Percentiles rank a stretch among this genome's conserved stretches.
Evolutionary conservation across 2,888 invertebrate genomes (phyloP).

Genomic region (Andrena camellia): DNA sequence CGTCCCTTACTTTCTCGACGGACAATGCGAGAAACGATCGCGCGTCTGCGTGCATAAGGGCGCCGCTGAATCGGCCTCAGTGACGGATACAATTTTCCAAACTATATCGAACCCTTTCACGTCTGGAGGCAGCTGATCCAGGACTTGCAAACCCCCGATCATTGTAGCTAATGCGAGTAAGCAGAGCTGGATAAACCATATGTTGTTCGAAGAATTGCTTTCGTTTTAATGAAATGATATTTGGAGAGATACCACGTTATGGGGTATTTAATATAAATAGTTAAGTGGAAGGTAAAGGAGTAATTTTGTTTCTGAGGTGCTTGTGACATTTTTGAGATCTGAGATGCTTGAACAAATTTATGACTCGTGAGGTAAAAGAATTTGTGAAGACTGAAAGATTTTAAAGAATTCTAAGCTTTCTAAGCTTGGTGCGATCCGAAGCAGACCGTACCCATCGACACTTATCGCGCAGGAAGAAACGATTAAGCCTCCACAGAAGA

Average conservation of each 20-base stretch:
- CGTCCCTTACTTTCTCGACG: slow-evolving; percentile 34
- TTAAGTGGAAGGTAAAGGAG: too few species aligned
- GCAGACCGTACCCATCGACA: too few species aligned
- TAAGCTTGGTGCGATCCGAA: too few species aligned
- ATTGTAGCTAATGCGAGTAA: background rate
- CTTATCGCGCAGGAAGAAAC: background rate
- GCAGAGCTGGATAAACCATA: background rate
- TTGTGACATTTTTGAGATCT: too few species aligned
- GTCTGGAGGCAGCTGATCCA: slow-evolving; percentile 7
- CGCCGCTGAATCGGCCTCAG: background rate
- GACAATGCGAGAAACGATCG: slow-evolving; percentile 43
- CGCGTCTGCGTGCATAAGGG: slow-evolving; percentile 15
- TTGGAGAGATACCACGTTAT: too few species aligned
- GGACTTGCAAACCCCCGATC: background rate
- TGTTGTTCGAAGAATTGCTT: background rate
- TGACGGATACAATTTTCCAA: slow-evolving; percentile 28
- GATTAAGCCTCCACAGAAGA: background rate
- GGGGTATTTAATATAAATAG: too few species aligned
- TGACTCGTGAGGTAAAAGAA: too few species aligned
- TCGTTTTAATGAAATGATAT: too few species aligned
- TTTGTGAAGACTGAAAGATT: too few species aligned
- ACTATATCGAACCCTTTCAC: background rate
- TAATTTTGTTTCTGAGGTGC: too few species aligned
- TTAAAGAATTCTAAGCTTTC: too few species aligned
- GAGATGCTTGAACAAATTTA: too few species aligned